phyloP scores from a whole-genome alignment of 2,113 vertebrate species.

The Ammodytes dubius region DNA sequence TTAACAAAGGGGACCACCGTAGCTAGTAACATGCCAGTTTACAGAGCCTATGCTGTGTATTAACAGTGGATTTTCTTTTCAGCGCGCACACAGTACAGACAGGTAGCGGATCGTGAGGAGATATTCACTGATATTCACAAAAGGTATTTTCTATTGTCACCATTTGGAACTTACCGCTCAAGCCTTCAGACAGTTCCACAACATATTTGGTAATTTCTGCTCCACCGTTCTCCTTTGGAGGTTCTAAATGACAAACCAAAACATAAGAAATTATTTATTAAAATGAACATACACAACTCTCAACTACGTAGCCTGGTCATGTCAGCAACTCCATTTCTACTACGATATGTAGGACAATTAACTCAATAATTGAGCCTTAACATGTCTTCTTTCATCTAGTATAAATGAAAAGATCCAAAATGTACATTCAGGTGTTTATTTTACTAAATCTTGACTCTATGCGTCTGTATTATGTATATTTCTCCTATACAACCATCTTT shows the following conservation, averaged over 20 bases:
- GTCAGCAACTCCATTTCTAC: not conserved
- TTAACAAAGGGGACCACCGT: no score
- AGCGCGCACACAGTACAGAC: no score
- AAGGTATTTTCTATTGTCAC: not conserved
- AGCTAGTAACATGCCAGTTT: no score
- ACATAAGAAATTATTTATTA: not conserved
- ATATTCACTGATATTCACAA: no score
- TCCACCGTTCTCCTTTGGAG: slow-evolving; percentile 95
- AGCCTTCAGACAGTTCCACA: slow-evolving; percentile 92
- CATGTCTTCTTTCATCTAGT: not conserved
- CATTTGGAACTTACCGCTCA: slow-evolving; percentile 84
- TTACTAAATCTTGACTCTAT: no score
- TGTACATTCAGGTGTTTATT: no score
- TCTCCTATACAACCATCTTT: no score
- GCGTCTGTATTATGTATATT: no score
- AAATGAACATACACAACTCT: not conserved
- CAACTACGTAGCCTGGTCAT: not conserved
- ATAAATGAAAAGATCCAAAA: no score
- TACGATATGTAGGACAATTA: not conserved
- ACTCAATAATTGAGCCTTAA: not conserved
- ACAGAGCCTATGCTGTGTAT: no score
- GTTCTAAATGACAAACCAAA: slow-evolving; percentile 82
- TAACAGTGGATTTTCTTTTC: no score
- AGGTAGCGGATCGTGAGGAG: no score
- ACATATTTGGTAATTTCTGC: slow-evolving; percentile 91